Percentiles rank a stretch among this genome's conserved stretches.
These are phyloP conservation scores for Tichodroma muraria DNA, from an alignment of 2,113 vertebrate genomes.

Conservation along the genomic window DNA sequence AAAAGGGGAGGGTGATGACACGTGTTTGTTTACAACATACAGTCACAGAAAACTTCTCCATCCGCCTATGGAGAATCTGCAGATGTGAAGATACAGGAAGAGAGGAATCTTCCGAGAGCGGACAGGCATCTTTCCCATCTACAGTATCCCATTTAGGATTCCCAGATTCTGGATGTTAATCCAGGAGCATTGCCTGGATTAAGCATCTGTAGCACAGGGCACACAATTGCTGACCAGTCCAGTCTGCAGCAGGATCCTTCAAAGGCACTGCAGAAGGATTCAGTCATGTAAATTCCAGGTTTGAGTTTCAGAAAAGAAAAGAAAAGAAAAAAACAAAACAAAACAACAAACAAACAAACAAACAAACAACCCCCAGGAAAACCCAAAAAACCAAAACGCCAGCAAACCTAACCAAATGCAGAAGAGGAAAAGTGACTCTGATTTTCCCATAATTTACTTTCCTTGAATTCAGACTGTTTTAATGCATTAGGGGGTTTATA, in stretches of 20 bases:
- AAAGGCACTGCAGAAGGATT: constrained; percentile 22
- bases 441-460: not conserved
- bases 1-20: not conserved
- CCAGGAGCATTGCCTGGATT: not conserved
- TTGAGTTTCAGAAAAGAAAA: constrained; percentile 65
- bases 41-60: not conserved
- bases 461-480: not conserved
- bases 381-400: not conserved
- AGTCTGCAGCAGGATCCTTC: not conserved
- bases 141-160: not conserved
- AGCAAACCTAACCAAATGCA: not conserved
- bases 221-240: not conserved
- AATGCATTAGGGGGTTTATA: not conserved
- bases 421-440: not conserved
- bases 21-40: not conserved
- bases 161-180: not conserved
- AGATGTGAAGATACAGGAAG: not conserved
- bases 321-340: not conserved
- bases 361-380: too few species aligned
- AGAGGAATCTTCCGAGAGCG: not conserved
- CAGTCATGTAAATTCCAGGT: constrained; percentile 80
- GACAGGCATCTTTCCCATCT: not conserved
- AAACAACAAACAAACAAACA: too few species aligned
- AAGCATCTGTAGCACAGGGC: not conserved
- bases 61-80: not conserved